These are phyloP conservation scores for Poeciliopsis turneri DNA, from an alignment of 2,797 vertebrate species.

Conservation along the genomic window DNA sequence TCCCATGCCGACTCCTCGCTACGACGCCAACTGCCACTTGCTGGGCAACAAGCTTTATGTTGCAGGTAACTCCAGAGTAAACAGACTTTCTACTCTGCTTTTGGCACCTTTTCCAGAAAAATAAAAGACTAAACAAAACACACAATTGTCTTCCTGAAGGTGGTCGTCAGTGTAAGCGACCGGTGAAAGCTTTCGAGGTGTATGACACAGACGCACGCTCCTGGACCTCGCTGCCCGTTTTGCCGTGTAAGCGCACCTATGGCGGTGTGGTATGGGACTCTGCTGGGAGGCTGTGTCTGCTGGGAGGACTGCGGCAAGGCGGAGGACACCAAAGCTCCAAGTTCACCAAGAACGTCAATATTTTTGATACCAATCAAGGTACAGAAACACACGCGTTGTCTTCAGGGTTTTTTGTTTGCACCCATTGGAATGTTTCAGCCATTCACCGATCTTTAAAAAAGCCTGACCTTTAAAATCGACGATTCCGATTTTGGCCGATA, in stretches of 20 bases:
- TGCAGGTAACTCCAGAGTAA: conserved; percentile 78
- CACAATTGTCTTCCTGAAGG: conserved; percentile 70
- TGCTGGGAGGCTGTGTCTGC: conserved; percentile 86
- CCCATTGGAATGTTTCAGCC: not conserved
- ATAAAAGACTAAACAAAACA: not conserved
- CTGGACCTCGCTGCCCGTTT: conserved; percentile 89
- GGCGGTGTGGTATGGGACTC: conserved; percentile 88
- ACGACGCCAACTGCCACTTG: conserved; percentile 89
- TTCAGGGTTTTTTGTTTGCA: not conserved
- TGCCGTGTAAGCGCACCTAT: conserved; percentile 94
- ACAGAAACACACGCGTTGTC: conserved; percentile 14
- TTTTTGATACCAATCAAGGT: conserved; percentile 94
- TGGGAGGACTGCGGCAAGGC: conserved; percentile 92
- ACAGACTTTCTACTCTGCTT: not conserved
- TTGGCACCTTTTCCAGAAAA: not conserved
- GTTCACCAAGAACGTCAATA: conserved; percentile 94
- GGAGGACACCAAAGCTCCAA: conserved; percentile 93
- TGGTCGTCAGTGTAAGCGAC: conserved; percentile 93
- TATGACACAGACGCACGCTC: conserved; percentile 90
- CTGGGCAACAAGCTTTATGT: conserved; percentile 93
- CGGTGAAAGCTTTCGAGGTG: conserved; percentile 90
- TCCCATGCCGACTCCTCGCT: conserved; percentile 93
- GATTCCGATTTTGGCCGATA: too few species aligned
- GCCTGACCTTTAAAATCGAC: too few species aligned
- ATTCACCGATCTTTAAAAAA: too few species aligned